phyloP scores from a whole-genome alignment of 2,888 invertebrate species.

The Cosmopolites sordidus region DNA sequence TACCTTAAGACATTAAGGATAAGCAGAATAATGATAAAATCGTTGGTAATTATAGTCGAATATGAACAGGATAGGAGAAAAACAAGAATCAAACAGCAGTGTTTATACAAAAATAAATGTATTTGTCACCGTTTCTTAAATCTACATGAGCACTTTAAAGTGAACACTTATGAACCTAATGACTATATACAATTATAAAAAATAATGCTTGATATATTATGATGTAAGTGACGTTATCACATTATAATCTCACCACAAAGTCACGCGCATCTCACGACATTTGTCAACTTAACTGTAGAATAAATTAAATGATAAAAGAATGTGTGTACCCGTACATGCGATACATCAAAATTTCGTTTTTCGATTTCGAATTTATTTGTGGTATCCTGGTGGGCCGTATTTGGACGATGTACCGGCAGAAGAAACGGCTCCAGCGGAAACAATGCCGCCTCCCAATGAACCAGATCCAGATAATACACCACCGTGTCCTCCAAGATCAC shows the following conservation, averaged over 20 bases:
- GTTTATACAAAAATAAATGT: conserved; percentile 19
- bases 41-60: too few relatives aligned
- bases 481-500: conserved; percentile 13
- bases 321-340: conserved; percentile 11
- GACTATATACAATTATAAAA: conserved; percentile 26
- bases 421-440: conserved; percentile 9
- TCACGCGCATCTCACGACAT: conserved; percentile 29
- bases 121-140: conserved; percentile 37
- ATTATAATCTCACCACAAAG: conserved; percentile 27
- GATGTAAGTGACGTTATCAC: conserved; percentile 29
- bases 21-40: too few relatives aligned
- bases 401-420: conserved; percentile 29
- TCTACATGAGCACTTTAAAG: conserved; percentile 28
- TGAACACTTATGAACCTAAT: conserved; percentile 19
- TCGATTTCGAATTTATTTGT: conserved; percentile 24
- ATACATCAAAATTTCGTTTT: conserved; percentile 1
- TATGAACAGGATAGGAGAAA: too few relatives aligned
- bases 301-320: conserved; percentile 17
- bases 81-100: conserved; percentile 8
- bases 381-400: conserved; percentile 35
- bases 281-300: conserved; percentile 18
- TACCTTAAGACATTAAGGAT: too few relatives aligned
- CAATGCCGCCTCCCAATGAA: conserved; percentile 12
- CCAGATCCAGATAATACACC: conserved; percentile 15
- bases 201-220: conserved; percentile 15